These are phyloP conservation scores for Sthenelais limicola DNA, from an alignment of 2,888 invertebrate species.

Conservation along the genomic window DNA sequence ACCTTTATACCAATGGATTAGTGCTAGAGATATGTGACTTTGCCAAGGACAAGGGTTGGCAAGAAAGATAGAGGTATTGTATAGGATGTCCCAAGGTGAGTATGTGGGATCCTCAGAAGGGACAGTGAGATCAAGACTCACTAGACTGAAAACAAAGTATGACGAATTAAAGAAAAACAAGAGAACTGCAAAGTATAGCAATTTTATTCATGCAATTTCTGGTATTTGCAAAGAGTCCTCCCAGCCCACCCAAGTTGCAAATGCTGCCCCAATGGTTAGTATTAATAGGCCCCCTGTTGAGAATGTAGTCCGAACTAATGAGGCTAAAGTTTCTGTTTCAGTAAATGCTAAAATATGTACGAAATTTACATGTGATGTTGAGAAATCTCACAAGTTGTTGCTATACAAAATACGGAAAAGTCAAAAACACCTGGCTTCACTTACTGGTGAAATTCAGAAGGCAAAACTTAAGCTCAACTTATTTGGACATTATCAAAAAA, in stretches of 20 bases:
- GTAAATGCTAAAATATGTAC: no score
- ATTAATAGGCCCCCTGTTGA: no score
- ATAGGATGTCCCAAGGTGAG: background rate
- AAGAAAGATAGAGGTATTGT: background rate
- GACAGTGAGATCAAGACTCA: background rate
- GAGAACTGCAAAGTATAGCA: background rate
- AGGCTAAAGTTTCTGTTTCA: no score
- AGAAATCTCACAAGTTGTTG: background rate
- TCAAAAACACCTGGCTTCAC: background rate
- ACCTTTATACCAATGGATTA: conserved; percentile 5
- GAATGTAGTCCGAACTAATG: no score
- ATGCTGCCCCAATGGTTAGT: no score
- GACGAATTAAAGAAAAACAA: conserved; percentile 1
- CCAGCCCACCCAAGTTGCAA: no score
- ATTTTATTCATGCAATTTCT: background rate
- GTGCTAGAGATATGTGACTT: conserved; percentile 14
- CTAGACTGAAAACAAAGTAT: background rate
- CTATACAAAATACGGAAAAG: background rate
- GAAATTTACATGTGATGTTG: no score
- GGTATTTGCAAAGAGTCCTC: background rate
- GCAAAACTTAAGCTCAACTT: background rate
- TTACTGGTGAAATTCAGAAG: background rate
- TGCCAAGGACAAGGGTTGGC: background rate
- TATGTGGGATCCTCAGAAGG: background rate
- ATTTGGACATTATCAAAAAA: conserved; percentile 8